Conservation (phyloP, 2,113 vertebrate genomes). For the Mellivora capensis region DNA sequence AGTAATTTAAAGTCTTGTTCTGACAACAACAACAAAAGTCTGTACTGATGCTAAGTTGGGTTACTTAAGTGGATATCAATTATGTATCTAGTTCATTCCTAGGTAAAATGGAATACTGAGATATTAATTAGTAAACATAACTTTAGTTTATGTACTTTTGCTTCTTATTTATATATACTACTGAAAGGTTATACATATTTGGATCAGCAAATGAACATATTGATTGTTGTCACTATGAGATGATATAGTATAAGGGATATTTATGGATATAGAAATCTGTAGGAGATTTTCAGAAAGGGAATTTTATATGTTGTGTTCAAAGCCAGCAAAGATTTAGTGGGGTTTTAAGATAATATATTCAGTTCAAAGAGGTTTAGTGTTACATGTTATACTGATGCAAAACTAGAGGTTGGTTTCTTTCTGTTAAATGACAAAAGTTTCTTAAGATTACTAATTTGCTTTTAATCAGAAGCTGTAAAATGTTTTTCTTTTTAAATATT, state of each 20-base stretch:
- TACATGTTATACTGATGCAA: neutral
- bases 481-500: neutral
- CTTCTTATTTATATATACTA: neutral
- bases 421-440: neutral
- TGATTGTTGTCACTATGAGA: neutral
- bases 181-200: neutral
- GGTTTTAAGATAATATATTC: neutral
- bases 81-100: neutral
- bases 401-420: neutral
- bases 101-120: neutral
- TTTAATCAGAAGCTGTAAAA: conserved; percentile 9
- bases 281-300: neutral
- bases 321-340: neutral
- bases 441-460: neutral
- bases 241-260: neutral
- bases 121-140: neutral
- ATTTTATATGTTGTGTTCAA: neutral
- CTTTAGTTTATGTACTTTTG: neutral
- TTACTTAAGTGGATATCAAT: neutral
- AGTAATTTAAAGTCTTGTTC: neutral
- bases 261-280: neutral
- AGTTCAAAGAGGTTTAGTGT: neutral
- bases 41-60: neutral
- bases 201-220: neutral
- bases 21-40: neutral